Percentiles rank a stretch among this genome's conserved stretches.
phyloP scores from a whole-genome alignment of 2,888 invertebrate genomes.

The Drosophila pseudotalamancana region DNA sequence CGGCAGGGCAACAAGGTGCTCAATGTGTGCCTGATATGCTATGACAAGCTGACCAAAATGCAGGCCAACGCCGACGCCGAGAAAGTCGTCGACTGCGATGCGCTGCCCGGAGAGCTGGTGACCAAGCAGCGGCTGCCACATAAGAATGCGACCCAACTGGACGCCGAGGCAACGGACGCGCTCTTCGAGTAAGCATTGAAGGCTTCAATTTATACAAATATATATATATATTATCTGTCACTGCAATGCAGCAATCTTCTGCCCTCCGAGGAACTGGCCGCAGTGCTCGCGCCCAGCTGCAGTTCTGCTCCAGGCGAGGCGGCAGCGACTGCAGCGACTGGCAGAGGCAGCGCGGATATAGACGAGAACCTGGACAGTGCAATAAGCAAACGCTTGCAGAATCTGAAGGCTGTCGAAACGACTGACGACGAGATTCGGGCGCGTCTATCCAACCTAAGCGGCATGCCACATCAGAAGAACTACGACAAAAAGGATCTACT shows the following conservation, averaged over 20 bases:
- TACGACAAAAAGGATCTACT: constrained; percentile 82
- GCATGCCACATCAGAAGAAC: constrained; percentile 85
- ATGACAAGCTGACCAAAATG: constrained; percentile 79
- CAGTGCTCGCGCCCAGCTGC: constrained; percentile 72
- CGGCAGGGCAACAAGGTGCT: constrained; percentile 86
- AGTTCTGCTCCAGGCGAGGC: background rate
- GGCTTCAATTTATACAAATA: background rate
- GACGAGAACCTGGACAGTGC: constrained; percentile 85
- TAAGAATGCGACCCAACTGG: constrained; percentile 37
- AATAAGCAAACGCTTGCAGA: constrained; percentile 88
- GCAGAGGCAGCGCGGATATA: constrained; percentile 64
- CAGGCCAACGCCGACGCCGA: constrained; percentile 63
- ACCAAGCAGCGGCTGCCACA: constrained; percentile 49
- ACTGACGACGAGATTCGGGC: constrained; percentile 88
- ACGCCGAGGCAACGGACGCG: constrained; percentile 45
- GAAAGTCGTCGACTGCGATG: constrained; percentile 71
- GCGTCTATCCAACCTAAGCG: constrained; percentile 89
- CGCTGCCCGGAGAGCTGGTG: constrained; percentile 85
- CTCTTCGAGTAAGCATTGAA: constrained; percentile 52
- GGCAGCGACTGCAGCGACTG: constrained; percentile 1
- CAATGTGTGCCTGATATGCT: constrained; percentile 87
- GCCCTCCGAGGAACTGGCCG: constrained; percentile 67
- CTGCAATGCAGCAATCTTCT: constrained; percentile 61
- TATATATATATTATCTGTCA: background rate
- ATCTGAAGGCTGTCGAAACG: constrained; percentile 87